phyloP scores from a whole-genome alignment of 2,113 vertebrate species.

The Mustelus asterias region DNA sequence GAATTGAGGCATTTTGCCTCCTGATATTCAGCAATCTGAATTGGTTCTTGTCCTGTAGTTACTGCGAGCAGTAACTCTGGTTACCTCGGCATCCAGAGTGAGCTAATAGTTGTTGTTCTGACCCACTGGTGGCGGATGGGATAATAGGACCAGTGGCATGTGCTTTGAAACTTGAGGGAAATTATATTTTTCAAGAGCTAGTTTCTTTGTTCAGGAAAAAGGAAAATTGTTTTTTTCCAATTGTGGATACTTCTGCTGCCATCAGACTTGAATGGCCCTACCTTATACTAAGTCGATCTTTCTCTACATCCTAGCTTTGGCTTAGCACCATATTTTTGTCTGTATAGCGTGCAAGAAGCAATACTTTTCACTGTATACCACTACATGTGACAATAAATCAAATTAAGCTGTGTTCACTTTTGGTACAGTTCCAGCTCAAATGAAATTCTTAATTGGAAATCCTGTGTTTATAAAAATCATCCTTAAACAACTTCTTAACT shows the following conservation, averaged over 20 bases:
- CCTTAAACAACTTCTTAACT: neutral
- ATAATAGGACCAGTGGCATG: neutral
- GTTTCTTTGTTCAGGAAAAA: neutral
- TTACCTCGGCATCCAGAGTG: neutral
- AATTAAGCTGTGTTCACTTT: neutral
- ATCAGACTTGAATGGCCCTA: no score
- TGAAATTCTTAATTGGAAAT: neutral
- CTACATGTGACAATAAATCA: no score
- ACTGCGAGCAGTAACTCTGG: neutral
- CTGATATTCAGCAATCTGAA: neutral
- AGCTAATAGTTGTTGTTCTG: neutral
- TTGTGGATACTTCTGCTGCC: neutral
- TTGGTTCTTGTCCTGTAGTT: neutral
- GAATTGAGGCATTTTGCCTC: neutral
- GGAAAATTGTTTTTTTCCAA: neutral
- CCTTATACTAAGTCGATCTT: no score
- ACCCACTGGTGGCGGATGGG: neutral
- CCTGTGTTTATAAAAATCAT: neutral
- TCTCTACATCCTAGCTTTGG: no score
- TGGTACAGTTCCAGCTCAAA: neutral
- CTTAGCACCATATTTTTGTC: no score
- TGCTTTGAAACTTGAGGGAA: neutral
- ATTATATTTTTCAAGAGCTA: neutral
- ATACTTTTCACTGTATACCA: no score
- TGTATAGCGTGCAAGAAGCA: no score